Evolutionary conservation across 2,888 invertebrate species (phyloP), one percentile per base, ranked within the genome.

Genomic region (Apodemia hepburni): DNA sequence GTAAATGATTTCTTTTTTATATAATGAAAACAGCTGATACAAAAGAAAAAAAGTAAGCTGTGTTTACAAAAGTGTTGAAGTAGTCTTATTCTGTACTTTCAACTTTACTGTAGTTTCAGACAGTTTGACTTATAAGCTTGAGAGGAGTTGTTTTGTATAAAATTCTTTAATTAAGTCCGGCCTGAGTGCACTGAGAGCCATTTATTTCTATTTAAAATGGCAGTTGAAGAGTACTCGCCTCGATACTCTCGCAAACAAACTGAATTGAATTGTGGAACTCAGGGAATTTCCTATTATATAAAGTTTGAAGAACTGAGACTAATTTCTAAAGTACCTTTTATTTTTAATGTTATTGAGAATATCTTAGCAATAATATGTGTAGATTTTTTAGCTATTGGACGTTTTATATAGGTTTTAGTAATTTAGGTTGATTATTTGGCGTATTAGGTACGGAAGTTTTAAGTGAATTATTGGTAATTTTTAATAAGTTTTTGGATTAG

Each of bases 131-230:
- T 54, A 54, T 54, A 12, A 54, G 17, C 49, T 49, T 11, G 51
- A 11, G 51, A 54, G 51, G 5, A 54, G 51, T 54, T 54, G 51
- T 18, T 54, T 54, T 27, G 51, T 54, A 54, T 54, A 54, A 54
- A 54, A 54, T 54, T 51, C 51, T 51, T 51, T 51, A 51, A 51
- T 51, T 51, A 51, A 51, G 51, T 51, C 51, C 22, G 12, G 51
- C 17, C 38, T 38, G 49, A 49, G 49, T 22, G 51, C 22, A 51
- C 51, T 51, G 51, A 22, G 22, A 51, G 51, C 51, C 51, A 51
- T 51, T 51, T 51, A 22, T 51, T 51, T 51, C 27, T 22, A 51
- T 51, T 51, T 51, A 51, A 42, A 51, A 51, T 22, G 51, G 22
- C 51, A 51, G 51, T 51, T 22, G 51, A 51, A 51, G 51, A 51